A percentile compares a stretch with the other conserved stretches of the same genome.
Evolutionary conservation across 2,888 invertebrate genomes (phyloP).

Genomic region (Chrysopilus asiliformis): DNA sequence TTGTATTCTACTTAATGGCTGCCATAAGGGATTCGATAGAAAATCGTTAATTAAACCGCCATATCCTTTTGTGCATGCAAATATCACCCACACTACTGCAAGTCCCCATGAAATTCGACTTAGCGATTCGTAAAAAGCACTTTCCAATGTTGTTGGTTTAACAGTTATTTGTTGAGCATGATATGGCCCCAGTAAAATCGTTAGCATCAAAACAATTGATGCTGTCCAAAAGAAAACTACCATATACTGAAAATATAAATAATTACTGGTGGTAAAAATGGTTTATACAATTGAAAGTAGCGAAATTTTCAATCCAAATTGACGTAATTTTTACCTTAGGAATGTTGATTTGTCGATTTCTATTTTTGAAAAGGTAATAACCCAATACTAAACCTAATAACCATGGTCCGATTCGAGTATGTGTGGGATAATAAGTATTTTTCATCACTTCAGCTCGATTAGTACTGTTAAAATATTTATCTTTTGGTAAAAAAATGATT

Average conservation of each 20-base stretch:
- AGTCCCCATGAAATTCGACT: slow-evolving; percentile 16
- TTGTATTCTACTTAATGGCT: slow-evolving; percentile 16
- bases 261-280: no score
- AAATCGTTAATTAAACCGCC: no score
- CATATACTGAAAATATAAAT: slow-evolving; percentile 1
- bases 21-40: no score
- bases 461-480: no score
- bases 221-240: slow-evolving; percentile 11
- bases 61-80: no score
- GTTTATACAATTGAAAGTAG: no score
- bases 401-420: slow-evolving; percentile 34
- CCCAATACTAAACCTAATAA: slow-evolving; percentile 32
- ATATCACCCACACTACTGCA: slow-evolving; percentile 16
- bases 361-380: slow-evolving; percentile 29
- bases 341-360: slow-evolving; percentile 26
- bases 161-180: slow-evolving; percentile 2
- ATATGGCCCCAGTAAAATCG: slow-evolving; percentile 16
- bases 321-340: slow-evolving; percentile 21
- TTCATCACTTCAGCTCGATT: no score
- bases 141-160: slow-evolving; percentile 9
- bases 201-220: slow-evolving; percentile 7
- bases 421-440: no score
- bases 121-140: slow-evolving; percentile 15
- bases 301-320: no score
- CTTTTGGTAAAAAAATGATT: no score